These are phyloP conservation scores for Drosophila tristis DNA, from an alignment of 1,140 invertebrate genomes.

Conservation along the genomic window DNA sequence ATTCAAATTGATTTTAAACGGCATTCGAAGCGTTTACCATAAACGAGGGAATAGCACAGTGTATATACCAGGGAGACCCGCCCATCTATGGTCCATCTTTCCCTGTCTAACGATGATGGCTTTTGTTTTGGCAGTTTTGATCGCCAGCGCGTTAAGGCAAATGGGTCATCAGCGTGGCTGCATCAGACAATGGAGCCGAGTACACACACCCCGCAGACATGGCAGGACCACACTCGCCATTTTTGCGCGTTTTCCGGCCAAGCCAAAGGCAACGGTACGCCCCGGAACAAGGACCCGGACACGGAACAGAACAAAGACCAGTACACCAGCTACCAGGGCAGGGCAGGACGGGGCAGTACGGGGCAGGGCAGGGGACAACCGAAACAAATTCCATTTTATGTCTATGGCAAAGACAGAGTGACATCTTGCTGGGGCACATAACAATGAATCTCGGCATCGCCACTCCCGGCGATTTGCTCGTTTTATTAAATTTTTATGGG, in stretches of 20 bases:
- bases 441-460: conserved; percentile 36
- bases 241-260: conserved; percentile 61
- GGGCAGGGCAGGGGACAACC: conserved; percentile 11
- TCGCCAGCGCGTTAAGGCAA: conserved; percentile 76
- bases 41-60: conserved; percentile 45
- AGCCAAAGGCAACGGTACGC: conserved; percentile 1
- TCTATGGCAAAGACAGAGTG: conserved; percentile 39
- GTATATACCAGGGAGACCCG: background rate
- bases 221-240: conserved; percentile 49
- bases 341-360: background rate
- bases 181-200: conserved; percentile 54
- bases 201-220: conserved; percentile 8
- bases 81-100: conserved; percentile 13
- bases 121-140: conserved; percentile 81
- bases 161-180: conserved; percentile 71
- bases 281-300: conserved; percentile 1
- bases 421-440: conserved; percentile 46
- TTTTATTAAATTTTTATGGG: conserved; percentile 35
- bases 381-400: conserved; percentile 39
- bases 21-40: conserved; percentile 75
- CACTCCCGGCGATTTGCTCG: conserved; percentile 2
- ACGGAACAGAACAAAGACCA: conserved; percentile 11
- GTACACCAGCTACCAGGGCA: conserved; percentile 3
- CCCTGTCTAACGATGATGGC: conserved; percentile 73
- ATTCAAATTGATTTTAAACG: conserved; percentile 82